Evolutionary conservation across 2,888 invertebrate species (phyloP).

Genomic region (Adelphocoris suturalis): DNA sequence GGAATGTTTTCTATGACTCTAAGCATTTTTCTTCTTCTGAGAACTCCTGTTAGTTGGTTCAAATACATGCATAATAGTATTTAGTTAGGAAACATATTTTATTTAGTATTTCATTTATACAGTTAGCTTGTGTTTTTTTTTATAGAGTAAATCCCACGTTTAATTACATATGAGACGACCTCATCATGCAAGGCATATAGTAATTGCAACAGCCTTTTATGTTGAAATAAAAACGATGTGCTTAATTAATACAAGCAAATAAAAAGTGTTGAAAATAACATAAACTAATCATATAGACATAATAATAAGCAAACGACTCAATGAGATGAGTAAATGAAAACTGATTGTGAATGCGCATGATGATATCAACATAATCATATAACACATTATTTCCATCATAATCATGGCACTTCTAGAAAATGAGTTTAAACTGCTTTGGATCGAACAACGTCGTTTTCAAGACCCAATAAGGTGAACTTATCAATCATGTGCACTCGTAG

Average conservation of each 20-base stretch:
- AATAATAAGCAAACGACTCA: too few species aligned
- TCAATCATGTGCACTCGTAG: too few species aligned
- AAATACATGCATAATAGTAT: not conserved
- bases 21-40: slow-evolving; percentile 12
- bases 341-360: too few species aligned
- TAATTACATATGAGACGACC: slow-evolving; percentile 2
- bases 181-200: not conserved
- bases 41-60: slow-evolving; percentile 10
- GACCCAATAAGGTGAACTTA: too few species aligned
- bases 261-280: not conserved
- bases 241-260: not conserved
- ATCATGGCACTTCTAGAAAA: too few species aligned
- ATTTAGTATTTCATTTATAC: slow-evolving; percentile 6
- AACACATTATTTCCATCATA: too few species aligned
- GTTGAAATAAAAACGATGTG: not conserved
- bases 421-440: too few species aligned
- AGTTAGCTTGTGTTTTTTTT: not conserved
- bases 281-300: too few species aligned
- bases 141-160: not conserved
- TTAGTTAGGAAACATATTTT: slow-evolving; percentile 32
- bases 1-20: slow-evolving; percentile 23
- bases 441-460: too few species aligned
- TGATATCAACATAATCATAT: too few species aligned
- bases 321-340: too few species aligned
- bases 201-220: not conserved